Evolutionary conservation across 1,140 invertebrate genomes (phyloP), one percentile per base, ranked within the genome.

Genomic region (Trichonephila clavipes): DNA sequence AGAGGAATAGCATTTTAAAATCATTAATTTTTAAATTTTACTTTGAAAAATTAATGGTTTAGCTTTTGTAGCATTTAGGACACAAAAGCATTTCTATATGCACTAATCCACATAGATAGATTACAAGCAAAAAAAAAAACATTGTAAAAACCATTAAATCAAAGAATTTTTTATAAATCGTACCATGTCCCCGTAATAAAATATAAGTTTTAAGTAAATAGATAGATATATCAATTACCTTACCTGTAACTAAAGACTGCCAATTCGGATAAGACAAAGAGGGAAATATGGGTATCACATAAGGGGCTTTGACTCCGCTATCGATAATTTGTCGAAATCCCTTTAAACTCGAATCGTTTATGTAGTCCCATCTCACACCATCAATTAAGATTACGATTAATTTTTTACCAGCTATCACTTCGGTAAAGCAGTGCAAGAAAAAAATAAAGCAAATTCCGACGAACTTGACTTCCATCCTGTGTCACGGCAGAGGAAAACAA

Each of bases 191-290:
- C 34, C 34, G 2, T 40, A 40, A 4, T 51, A 10, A 51, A 51
- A 51, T 51, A 51, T 51, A 51, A 51, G 10, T 10, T 51, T 7
- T 51, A 51, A 64, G 7, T 19, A 64, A 21, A 18, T 64, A 16
- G 18, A 64, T 64, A 19, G 2, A 64, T 6, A 24, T 34, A 21
- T 64, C 7, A 64, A 66, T 21, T 5, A 8, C 16, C 95, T 95
- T 94, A 95, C 95, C 95, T 94, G 95, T 96, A 90, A 95, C 95
- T 14, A 96, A 85, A 19, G 95, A 95, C 82, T 96, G 95, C 94
- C 95, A 95, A 94, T 96, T 96, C 0, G 95, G 95, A 94, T 95
- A 95, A 24, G 95, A 95, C 12, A 95, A 72, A 0, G 95, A 95
- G 1, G 95, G 95, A 34, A 95, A 96, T 40, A 95, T 95, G 1